Conservation (phyloP, 2,797 vertebrate species). For the Phoebastria nigripes region DNA sequence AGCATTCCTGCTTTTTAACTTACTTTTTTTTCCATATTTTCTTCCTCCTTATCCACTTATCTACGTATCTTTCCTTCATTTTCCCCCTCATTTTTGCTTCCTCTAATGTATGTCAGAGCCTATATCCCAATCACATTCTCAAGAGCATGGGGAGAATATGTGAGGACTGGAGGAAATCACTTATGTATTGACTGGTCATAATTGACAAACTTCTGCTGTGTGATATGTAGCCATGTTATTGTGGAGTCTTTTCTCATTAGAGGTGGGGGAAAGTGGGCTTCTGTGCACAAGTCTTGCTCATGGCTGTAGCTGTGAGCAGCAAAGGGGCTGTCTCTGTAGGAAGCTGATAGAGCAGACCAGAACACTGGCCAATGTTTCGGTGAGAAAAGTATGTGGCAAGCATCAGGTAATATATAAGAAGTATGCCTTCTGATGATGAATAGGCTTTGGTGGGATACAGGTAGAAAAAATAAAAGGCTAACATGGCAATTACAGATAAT, state of each 20-base stretch:
- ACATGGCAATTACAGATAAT: background rate
- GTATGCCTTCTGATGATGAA: background rate
- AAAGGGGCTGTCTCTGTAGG: background rate
- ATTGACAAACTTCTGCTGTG: background rate
- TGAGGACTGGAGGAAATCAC: background rate
- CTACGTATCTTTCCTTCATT: background rate
- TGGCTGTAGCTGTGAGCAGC: background rate
- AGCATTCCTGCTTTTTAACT: background rate
- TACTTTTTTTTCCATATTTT: background rate
- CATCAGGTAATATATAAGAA: background rate
- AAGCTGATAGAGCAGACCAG: background rate
- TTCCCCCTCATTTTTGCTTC: background rate
- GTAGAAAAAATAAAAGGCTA: background rate
- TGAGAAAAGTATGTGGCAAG: background rate
- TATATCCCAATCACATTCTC: background rate
- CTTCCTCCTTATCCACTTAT: background rate
- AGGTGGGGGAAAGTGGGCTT: background rate
- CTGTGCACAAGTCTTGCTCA: background rate
- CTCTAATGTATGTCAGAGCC: background rate
- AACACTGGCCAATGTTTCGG: fast-evolving
- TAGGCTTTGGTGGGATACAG: background rate
- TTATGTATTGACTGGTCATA: background rate
- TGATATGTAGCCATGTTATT: too few species aligned
- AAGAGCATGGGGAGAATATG: background rate
- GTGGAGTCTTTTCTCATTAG: background rate